These are phyloP conservation scores for Brassicogethes aeneus DNA, from an alignment of 2,888 invertebrate species.

Conservation along the genomic window DNA sequence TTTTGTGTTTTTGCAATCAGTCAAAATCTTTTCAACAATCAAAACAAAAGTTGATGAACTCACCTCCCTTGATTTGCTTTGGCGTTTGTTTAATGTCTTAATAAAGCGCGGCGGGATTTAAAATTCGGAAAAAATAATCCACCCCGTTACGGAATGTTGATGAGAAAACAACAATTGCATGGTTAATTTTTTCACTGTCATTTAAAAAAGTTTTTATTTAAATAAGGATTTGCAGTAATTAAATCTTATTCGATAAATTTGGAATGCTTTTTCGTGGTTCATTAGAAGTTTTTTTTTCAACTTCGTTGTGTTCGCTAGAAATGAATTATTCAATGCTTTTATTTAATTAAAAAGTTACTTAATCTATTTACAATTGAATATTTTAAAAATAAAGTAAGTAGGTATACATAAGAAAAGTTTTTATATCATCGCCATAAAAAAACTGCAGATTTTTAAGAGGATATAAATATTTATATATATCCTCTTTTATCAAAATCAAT, in stretches of 20 bases:
- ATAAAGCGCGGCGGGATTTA: slow-evolving; percentile 10
- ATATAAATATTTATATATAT: too few species aligned
- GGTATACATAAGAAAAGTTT: too few species aligned
- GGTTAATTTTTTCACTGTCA: not conserved
- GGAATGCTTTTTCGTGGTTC: slow-evolving; percentile 15
- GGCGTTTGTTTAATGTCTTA: slow-evolving; percentile 19
- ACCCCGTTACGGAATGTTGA: not conserved
- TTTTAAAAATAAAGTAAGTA: too few species aligned
- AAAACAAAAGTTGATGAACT: slow-evolving; percentile 33
- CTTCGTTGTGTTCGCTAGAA: slow-evolving; percentile 7
- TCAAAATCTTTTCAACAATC: slow-evolving; percentile 29
- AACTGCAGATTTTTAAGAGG: too few species aligned
- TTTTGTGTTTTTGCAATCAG: slow-evolving; percentile 40
- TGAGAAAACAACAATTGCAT: not conserved
- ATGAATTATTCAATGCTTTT: slow-evolving; percentile 26
- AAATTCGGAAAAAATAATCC: not conserved
- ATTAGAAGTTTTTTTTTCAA: slow-evolving; percentile 13
- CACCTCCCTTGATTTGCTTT: slow-evolving; percentile 19
- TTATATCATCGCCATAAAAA: too few species aligned
- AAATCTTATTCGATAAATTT: slow-evolving; percentile 25
- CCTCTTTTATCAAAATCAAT: too few species aligned
- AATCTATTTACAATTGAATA: too few species aligned
- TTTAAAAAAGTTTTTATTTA: slow-evolving; percentile 24
- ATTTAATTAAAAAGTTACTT: slow-evolving; percentile 24
- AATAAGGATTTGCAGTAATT: slow-evolving; percentile 27